Evolutionary conservation across 2,888 invertebrate genomes (phyloP).

Genomic region (Brachylomia viminalis): DNA sequence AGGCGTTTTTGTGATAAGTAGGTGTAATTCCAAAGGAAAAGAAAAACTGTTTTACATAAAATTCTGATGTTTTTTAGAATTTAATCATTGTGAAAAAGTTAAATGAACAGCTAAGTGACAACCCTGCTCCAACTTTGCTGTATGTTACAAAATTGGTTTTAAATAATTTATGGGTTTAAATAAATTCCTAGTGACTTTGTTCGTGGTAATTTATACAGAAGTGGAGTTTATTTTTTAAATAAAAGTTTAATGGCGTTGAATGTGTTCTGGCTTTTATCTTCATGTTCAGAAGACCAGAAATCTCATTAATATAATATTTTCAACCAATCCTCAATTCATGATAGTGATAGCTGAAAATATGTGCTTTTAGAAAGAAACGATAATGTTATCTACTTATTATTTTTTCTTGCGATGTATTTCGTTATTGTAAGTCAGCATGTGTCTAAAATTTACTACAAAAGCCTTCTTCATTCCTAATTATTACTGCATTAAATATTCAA

Average conservation of each 20-base stretch:
- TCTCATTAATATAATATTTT: too few relatives aligned
- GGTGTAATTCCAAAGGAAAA: background rate
- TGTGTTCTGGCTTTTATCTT: background rate
- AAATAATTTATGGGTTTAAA: constrained; percentile 55
- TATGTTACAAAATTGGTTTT: constrained; percentile 46
- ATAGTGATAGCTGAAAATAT: too few relatives aligned
- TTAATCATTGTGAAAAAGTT: background rate
- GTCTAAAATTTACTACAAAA: too few relatives aligned
- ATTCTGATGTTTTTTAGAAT: background rate
- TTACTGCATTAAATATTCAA: background rate
- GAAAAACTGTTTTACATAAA: background rate
- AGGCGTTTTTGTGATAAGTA: background rate
- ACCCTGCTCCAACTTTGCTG: constrained; percentile 30
- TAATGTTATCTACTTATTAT: too few relatives aligned
- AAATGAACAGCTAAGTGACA: constrained; percentile 13
- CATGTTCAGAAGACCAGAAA: background rate
- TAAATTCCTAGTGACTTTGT: constrained; percentile 31
- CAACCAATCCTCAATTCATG: background rate
- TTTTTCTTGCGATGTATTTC: too few relatives aligned
- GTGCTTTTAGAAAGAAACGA: too few relatives aligned
- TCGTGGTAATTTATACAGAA: constrained; percentile 1
- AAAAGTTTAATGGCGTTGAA: too few relatives aligned
- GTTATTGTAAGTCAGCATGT: too few relatives aligned
- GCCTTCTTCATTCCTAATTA: too few relatives aligned
- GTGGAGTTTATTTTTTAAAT: background rate